A percentile compares a stretch with the other conserved stretches of the same genome.
These are phyloP conservation scores for Bothrops jararaca DNA, from an alignment of 2,113 vertebrate genomes.

Conservation along the genomic window DNA sequence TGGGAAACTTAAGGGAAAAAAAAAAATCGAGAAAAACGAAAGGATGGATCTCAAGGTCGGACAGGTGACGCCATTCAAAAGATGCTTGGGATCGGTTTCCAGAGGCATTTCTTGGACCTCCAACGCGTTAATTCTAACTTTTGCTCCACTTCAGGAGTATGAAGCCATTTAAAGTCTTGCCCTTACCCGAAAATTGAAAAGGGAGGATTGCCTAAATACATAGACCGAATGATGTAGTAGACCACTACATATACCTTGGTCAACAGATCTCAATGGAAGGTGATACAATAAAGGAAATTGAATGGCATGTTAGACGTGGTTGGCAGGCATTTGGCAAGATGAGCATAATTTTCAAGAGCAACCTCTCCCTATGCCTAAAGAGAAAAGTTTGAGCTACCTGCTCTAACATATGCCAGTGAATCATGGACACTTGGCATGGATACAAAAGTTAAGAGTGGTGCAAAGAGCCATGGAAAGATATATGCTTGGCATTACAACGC, in stretches of 20 bases:
- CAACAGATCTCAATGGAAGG: background rate
- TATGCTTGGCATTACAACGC: no score
- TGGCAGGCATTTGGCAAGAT: background rate
- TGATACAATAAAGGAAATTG: background rate
- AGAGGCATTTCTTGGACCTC: background rate
- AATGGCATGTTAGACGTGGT: background rate
- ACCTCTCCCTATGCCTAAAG: background rate
- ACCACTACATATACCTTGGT: background rate
- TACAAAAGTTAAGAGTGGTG: background rate
- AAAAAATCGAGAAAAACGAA: background rate
- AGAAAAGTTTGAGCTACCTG: background rate
- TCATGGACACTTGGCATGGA: background rate
- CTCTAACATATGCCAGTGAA: background rate
- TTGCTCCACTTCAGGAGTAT: background rate
- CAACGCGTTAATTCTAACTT: no score
- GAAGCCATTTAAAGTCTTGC: no score
- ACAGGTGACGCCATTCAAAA: background rate
- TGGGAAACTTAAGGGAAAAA: no score
- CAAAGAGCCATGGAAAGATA: background rate
- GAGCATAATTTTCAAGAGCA: background rate
- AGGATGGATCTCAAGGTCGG: background rate
- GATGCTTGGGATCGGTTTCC: background rate
- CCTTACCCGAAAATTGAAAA: background rate
- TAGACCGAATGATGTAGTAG: background rate
- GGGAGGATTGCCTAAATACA: background rate